Evolutionary conservation across 2,888 invertebrate species (phyloP), one percentile per base, ranked within the genome.

Genomic region (Amphipoea lucens): DNA sequence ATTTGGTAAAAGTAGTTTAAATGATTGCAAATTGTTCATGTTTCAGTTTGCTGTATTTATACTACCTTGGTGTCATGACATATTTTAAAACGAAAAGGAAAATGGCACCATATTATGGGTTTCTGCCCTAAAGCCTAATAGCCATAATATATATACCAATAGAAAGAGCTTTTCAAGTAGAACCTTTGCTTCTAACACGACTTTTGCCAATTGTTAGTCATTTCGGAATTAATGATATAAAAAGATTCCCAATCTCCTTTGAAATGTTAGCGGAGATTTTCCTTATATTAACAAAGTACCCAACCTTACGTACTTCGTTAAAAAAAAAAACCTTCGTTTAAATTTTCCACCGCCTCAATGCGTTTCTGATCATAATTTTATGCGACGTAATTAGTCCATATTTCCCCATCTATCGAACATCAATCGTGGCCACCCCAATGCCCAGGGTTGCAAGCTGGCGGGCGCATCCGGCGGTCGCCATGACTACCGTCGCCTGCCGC

Each of bases 401-500:
- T 74, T 81, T 82, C 71, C 57, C 70, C 54, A 78, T 51, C 29
- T 84, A 77, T 81, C 51, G 73, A 23, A 23, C 20, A 67, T 70
- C 69, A 79, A 74, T 45, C 69, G 70, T 93, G 90, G 94, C 87
- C 90, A 92, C 94, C 93, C 92, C 84, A 92, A 83, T 91, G 88
- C 88, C 93, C 93, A 92, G 95, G 94, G 92, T 89, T 92, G 92
- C 93, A 92, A 88, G 90, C 88, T 87, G 90, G 84, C 89, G 89
- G 93, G 93, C 92, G 93, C 92, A 95, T 96, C 95, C 93, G 95
- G 90, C 95, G 95, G 96, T 95, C 91, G 92, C 91, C 94, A 96
- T 96, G 95, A 90, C 91, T 90, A 96, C 96, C 93, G 92, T 90
- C 93, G 87, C 81, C 79, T 78, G 79, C 85, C 89, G 89, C 85